Evolutionary conservation across 2,113 vertebrate species (phyloP).

Genomic region (Apaloderma vittatum): DNA sequence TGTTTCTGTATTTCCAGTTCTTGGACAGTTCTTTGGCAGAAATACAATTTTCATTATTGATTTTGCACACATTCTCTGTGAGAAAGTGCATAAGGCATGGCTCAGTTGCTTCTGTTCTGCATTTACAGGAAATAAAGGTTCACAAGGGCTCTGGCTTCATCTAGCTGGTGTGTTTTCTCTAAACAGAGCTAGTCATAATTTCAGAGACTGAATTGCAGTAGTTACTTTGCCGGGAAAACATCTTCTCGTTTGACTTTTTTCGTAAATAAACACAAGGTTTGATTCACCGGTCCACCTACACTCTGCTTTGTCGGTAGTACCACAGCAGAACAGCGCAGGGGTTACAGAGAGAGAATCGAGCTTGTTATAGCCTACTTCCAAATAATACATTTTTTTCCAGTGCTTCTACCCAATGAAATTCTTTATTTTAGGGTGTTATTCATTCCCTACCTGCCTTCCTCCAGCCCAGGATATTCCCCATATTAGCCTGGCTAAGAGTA

Average conservation of each 20-base stretch:
- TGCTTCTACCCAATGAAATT: background rate
- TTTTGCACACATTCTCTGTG: no score
- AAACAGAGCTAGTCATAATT: background rate
- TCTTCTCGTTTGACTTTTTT: background rate
- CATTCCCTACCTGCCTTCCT: background rate
- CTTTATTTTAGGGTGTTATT: background rate
- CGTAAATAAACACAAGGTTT: slow-evolving; percentile 16
- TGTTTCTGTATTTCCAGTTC: background rate
- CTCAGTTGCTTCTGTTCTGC: background rate
- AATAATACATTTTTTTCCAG: background rate
- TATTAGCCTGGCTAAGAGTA: background rate
- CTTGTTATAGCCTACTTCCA: background rate
- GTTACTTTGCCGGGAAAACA: background rate
- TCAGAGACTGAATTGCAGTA: background rate
- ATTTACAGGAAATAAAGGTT: background rate
- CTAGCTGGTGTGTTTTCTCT: background rate
- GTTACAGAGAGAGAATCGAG: background rate
- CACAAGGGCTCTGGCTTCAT: background rate
- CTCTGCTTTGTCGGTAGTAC: background rate
- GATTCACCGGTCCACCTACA: background rate
- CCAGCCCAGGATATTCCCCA: background rate
- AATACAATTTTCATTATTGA: background rate
- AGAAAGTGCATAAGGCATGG: background rate
- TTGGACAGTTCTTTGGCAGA: slow-evolving; percentile 1
- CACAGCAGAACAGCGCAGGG: background rate